These are phyloP conservation scores for Anoplophora glabripennis DNA, from an alignment of 1,140 invertebrate genomes.

Conservation along the genomic window DNA sequence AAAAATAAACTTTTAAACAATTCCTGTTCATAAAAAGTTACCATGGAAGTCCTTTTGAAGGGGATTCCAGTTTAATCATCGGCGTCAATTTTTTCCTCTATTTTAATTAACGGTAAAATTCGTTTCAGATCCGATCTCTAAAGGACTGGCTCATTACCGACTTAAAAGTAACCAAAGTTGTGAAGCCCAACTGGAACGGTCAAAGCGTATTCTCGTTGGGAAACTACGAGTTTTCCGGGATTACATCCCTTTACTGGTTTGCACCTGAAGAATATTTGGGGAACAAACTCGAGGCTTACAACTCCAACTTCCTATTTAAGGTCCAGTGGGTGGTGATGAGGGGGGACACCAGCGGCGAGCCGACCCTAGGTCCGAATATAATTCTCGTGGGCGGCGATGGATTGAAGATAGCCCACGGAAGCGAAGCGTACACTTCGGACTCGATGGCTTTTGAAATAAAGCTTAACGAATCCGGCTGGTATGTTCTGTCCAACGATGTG, in stretches of 20 bases:
- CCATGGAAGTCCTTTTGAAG: no score
- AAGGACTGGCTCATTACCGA: slow-evolving; percentile 66
- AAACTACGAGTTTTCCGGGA: slow-evolving; percentile 64
- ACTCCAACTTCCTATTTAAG: slow-evolving; percentile 72
- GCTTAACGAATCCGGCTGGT: slow-evolving; percentile 72
- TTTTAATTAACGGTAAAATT: slow-evolving; percentile 13
- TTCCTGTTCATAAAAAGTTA: no score
- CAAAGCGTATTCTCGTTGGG: slow-evolving; percentile 58
- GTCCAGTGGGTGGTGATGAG: slow-evolving; percentile 83
- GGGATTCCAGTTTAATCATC: no score
- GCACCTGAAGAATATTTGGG: slow-evolving; percentile 74
- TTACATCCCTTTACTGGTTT: slow-evolving; percentile 84
- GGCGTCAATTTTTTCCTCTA: not conserved
- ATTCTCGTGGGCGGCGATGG: slow-evolving; percentile 57
- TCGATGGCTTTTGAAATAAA: slow-evolving; percentile 58
- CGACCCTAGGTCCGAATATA: slow-evolving; percentile 80
- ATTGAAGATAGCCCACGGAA: slow-evolving; percentile 62
- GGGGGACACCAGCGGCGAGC: slow-evolving; percentile 83
- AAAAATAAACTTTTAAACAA: no score
- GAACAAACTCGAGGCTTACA: slow-evolving; percentile 79
- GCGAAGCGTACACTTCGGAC: slow-evolving; percentile 50
- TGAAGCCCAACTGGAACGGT: slow-evolving; percentile 55
- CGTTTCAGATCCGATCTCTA: slow-evolving; percentile 55
- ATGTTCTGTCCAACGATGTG: slow-evolving; percentile 62
- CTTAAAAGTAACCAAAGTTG: slow-evolving; percentile 53